Percentiles rank a stretch among this genome's conserved stretches.
Evolutionary conservation across 2,113 vertebrate genomes (phyloP).

Genomic region (Cryptoleucopteryx plumbea): DNA sequence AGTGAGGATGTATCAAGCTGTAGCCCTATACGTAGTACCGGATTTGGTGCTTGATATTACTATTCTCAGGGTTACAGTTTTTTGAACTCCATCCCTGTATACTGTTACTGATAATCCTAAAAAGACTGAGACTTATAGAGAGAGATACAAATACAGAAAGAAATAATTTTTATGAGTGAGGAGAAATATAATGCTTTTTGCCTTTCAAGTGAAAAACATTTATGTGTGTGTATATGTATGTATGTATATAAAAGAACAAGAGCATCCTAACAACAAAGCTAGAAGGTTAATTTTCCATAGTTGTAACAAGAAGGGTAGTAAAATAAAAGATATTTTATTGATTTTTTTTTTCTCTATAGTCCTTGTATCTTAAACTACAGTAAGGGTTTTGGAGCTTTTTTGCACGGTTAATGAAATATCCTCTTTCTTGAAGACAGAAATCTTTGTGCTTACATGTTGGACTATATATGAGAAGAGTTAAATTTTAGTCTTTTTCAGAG

Average conservation of each 20-base stretch:
- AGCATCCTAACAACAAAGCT: background rate
- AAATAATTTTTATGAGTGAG: background rate
- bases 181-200: background rate
- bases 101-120: background rate
- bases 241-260: background rate
- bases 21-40: background rate
- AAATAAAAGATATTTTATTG: background rate
- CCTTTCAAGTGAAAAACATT: background rate
- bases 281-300: background rate
- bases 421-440: background rate
- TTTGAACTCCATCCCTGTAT: background rate
- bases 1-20: background rate
- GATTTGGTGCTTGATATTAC: background rate
- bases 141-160: background rate
- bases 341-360: background rate
- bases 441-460: background rate
- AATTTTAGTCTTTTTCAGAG: background rate
- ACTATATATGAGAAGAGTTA: background rate
- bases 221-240: rapidly evolving
- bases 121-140: background rate
- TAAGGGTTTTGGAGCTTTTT: background rate
- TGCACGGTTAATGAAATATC: background rate
- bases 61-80: background rate
- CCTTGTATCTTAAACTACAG: background rate
- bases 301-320: background rate